Evolutionary conservation across 2,797 vertebrate species (phyloP).

Genomic region (Poliocrania exsul): DNA sequence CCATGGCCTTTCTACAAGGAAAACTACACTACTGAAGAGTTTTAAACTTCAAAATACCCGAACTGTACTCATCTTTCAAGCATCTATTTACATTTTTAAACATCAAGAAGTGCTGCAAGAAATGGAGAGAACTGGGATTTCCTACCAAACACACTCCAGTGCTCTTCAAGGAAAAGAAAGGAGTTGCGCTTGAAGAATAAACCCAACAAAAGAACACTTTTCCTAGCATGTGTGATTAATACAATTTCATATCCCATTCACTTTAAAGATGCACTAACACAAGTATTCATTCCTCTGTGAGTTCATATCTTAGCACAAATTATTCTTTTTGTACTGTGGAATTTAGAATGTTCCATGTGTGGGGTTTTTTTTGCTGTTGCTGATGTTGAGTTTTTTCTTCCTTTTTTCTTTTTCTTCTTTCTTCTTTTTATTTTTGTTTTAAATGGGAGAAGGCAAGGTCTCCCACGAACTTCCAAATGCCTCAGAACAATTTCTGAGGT

Average conservation of each 20-base stretch:
- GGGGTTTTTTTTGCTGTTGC: background rate
- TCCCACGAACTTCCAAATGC: constrained; percentile 48
- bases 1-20: background rate
- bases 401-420: background rate
- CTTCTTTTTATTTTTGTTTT: background rate
- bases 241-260: constrained; percentile 17
- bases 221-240: constrained; percentile 16
- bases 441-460: background rate
- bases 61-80: background rate
- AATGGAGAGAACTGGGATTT: constrained; percentile 7
- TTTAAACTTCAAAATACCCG: background rate
- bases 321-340: background rate
- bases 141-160: background rate
- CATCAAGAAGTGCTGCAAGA: background rate
- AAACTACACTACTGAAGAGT: background rate
- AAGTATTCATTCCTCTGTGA: constrained; percentile 10
- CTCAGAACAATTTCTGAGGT: constrained; percentile 37
- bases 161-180: background rate
- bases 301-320: background rate
- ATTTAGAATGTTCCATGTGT: background rate
- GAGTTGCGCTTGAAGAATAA: background rate
- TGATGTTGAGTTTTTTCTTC: background rate
- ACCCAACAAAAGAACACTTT: background rate
- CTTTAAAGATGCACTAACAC: background rate
- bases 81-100: constrained; percentile 33